These are phyloP conservation scores for Branchellion lobata DNA, from an alignment of 2,888 invertebrate species.

Conservation along the genomic window DNA sequence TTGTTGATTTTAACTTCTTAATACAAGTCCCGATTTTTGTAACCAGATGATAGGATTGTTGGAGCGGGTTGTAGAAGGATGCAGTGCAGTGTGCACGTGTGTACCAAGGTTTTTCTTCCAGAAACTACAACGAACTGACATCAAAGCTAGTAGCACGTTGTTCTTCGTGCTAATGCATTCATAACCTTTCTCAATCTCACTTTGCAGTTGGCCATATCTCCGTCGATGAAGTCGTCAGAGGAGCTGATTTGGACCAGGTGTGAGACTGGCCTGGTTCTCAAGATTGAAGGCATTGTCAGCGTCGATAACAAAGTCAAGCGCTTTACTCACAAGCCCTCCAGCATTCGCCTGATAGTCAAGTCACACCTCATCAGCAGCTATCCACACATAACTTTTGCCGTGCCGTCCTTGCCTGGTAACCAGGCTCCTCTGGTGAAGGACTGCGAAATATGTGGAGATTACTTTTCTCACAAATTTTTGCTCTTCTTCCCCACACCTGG, in stretches of 20 bases:
- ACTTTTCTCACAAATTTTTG: conserved; percentile 88
- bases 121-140: conserved; percentile 77
- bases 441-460: conserved; percentile 73
- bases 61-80: conserved; percentile 62
- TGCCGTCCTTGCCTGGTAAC: not conserved
- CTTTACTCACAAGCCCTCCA: not conserved
- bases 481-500: conserved; percentile 69
- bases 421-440: conserved; percentile 49
- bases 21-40: not conserved
- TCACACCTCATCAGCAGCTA: not conserved
- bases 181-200: not conserved
- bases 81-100: conserved; percentile 70
- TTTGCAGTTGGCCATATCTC: conserved; percentile 72
- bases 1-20: not conserved
- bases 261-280: conserved; percentile 80
- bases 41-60: conserved; percentile 61
- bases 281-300: conserved; percentile 88
- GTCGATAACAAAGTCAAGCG: conserved; percentile 50
- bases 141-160: conserved; percentile 66
- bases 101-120: conserved; percentile 81
- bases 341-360: not conserved
- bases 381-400: not conserved
- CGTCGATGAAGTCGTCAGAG: conserved; percentile 75
- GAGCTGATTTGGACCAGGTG: conserved; percentile 82
- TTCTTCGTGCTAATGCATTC: not conserved